Evolutionary conservation across 2,113 vertebrate genomes (phyloP).

Genomic region (Riparia riparia): DNA sequence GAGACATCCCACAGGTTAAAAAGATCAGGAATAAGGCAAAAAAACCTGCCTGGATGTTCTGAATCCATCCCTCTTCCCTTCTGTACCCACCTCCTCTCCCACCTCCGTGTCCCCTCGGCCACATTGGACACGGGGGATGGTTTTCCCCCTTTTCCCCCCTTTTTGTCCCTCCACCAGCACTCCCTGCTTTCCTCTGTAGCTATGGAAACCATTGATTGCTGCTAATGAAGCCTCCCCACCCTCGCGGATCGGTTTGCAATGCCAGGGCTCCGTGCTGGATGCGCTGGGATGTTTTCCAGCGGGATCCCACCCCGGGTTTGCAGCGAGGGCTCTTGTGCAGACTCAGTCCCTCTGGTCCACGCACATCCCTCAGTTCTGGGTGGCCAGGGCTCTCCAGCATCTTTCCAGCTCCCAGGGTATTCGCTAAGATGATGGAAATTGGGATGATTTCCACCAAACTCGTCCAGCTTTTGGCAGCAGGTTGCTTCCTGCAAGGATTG

Average conservation of each 20-base stretch:
- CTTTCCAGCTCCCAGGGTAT: neutral
- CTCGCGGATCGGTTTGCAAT: neutral
- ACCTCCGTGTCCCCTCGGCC: neutral
- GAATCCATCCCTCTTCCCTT: neutral
- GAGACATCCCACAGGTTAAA: neutral
- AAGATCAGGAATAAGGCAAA: neutral
- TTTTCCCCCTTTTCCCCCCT: rapidly evolving
- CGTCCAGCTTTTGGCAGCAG: neutral
- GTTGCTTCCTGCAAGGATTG: neutral
- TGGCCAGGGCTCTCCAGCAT: neutral
- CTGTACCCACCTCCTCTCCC: rapidly evolving
- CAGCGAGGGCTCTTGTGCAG: neutral
- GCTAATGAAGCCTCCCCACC: neutral
- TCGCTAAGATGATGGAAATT: neutral
- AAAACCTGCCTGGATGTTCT: neutral
- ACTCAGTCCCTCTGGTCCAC: neutral
- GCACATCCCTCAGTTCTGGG: neutral
- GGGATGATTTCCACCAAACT: neutral
- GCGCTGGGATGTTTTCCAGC: neutral
- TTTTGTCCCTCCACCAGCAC: rapidly evolving
- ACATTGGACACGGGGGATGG: rapidly evolving
- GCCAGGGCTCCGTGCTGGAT: neutral
- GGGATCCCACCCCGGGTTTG: neutral
- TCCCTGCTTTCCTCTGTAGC: neutral
- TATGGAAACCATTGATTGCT: slow-evolving; percentile 18